A percentile compares a stretch with the other conserved stretches of the same genome.
These are phyloP conservation scores for Ectropis crepuscularia DNA, from an alignment of 2,888 invertebrate species.

Conservation along the genomic window DNA sequence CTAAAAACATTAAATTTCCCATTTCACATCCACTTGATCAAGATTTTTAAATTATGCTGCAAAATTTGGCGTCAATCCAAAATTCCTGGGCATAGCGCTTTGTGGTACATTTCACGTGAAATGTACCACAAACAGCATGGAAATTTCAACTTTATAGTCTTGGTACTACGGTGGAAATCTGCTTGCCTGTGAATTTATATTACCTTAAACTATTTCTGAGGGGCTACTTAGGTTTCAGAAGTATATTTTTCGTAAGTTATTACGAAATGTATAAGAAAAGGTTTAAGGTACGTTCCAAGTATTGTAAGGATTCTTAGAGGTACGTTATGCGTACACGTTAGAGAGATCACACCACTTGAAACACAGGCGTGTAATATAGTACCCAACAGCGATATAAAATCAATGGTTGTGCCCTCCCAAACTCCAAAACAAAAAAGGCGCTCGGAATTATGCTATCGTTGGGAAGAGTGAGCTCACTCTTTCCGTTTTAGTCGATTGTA, in stretches of 20 bases:
- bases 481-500: too few species aligned
- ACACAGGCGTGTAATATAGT: too few species aligned
- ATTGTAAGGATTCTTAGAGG: too few species aligned
- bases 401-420: too few species aligned
- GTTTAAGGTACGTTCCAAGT: too few species aligned
- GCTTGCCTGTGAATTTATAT: slow-evolving; percentile 1
- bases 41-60: slow-evolving; percentile 12
- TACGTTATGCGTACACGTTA: too few species aligned
- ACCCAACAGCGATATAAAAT: too few species aligned
- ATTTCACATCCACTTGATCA: slow-evolving; percentile 16
- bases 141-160: neutral
- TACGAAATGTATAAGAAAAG: neutral
- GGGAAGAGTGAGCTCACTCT: too few species aligned
- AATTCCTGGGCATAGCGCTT: slow-evolving; percentile 8
- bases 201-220: slow-evolving; percentile 1
- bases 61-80: slow-evolving; percentile 20
- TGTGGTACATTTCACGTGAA: neutral
- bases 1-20: slow-evolving; percentile 7
- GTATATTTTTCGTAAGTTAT: neutral
- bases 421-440: too few species aligned
- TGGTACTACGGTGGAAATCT: neutral
- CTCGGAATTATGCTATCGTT: too few species aligned
- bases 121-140: too few species aligned
- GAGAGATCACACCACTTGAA: too few species aligned
- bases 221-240: slow-evolving; percentile 1